Evolutionary conservation across 2,888 invertebrate species (phyloP), one percentile per base, ranked within the genome.

Genomic region (Caenorhabditis japonica): DNA sequence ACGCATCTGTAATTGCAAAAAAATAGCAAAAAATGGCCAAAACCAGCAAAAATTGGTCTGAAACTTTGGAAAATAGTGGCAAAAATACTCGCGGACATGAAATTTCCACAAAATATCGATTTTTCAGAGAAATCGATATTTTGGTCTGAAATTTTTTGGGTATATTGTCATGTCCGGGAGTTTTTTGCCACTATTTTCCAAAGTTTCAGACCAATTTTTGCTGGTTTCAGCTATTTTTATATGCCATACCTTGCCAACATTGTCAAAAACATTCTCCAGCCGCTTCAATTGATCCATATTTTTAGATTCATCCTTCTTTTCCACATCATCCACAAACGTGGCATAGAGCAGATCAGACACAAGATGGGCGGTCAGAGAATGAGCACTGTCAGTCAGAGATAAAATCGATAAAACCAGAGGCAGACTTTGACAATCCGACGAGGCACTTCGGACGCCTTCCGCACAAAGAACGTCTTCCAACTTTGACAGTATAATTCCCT

Each of bases 361-460:
- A 0, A 80, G 17, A 2, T 55, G 39, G 2, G 80, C 71, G 0
- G 74, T 77, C n/a, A 80, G 41, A 12, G 60, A 38, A 53, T 76
- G 62, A 3, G 71, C 36, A 15, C 53, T 53, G 1, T 62, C 66
- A 15, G 58, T 73, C n/a, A 79, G 46, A 1, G 66, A 47, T 21
- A 77, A 19, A 10, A 79, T 68, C 3, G 79, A 77, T 2, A 77
- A 34, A 13, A 79, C 44, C 15, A 77, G 15, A 3, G 77, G 80
- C 15, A 80, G 58, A 19, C 60, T 76, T 13, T 41, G 33, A 38
- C 80, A 80, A 59, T 80, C 72, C 0, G 55, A 47, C 3, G 64
- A 64, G 12, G 61, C 73, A 51, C 75, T 77, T 44, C 52, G 23
- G 17, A 79, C 76, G 15, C 72, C 76, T 70, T 79, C 79, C 2